Evolutionary conservation across 1,140 invertebrate species (phyloP), one percentile per base, ranked within the genome.

Genomic region (Drosophila guanche): DNA sequence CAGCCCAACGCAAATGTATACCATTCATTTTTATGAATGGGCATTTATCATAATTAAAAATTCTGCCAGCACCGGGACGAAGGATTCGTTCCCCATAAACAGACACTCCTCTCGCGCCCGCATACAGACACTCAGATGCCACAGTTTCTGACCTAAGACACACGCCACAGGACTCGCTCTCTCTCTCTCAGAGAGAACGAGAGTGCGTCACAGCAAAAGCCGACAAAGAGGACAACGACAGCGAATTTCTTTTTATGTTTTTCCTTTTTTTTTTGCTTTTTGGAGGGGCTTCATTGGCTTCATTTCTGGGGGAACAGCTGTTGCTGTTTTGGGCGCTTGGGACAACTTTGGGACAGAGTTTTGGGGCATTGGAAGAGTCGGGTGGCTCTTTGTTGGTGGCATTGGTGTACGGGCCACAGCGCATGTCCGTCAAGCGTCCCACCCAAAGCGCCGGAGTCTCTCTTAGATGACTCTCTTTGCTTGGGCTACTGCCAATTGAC

Each of bases 11-110:
- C 62, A 85, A 81, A 76, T 76, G 73, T 74, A 61, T 81, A 68
- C 61, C 68, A 81, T 85, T 75, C 65, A 58, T 53, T 81, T 81
- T 88, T 86, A 86, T 86, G 81, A 86, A 86, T 86, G 78, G 54
- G 65, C 83, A 86, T 86, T 86, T 86, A 86, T 86, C 81, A 86
- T 86, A 86, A 86, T 86, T 86, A 86, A 88, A 86, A 86, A 86
- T 86, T 78, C 81, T 70, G 55, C 62, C 69, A 46, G 55, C 53
- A 58, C 45, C 42, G 61, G 59, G 10, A 10, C 57, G 6, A 27
- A 42, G 51, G 59, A 37, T 37, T 23, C 23, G 22, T 10, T 55
- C 23, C 50, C n/a, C 23, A 5, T 33, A 37, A n/a, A 25, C 16
- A 22, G 22, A 55, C 43, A 45, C 40, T 22, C 22, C 25, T 8